phyloP scores from a whole-genome alignment of 1,140 invertebrate genomes.

The Cydia fagiglandana region DNA sequence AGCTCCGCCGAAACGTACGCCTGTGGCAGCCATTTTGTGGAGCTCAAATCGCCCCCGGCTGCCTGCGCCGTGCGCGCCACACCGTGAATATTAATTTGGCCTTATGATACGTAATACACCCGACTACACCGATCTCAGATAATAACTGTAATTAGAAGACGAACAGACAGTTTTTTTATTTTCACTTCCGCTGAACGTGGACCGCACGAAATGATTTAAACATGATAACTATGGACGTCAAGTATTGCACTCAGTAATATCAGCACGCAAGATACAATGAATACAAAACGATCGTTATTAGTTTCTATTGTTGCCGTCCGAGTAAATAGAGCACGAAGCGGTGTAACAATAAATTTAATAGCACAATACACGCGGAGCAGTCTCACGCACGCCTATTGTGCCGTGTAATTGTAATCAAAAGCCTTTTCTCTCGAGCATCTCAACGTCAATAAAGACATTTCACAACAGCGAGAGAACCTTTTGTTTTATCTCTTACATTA shows the following conservation, averaged over 20 bases:
- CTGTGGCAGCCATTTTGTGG: conserved; percentile 73
- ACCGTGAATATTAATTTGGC: conserved; percentile 68
- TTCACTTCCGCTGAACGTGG: conserved; percentile 47
- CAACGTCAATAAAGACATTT: conserved; percentile 57
- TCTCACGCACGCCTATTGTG: conserved; percentile 68
- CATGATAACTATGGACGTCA: conserved; percentile 43
- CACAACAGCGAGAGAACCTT: conserved; percentile 45
- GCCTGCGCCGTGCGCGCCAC: conserved; percentile 54
- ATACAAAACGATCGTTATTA: conserved; percentile 69
- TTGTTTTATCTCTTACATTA: conserved; percentile 30
- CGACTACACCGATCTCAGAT: conserved; percentile 38
- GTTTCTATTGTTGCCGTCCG: conserved; percentile 68
- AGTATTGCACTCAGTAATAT: conserved; percentile 48
- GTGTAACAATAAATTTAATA: conserved; percentile 67
- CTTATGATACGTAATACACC: conserved; percentile 50
- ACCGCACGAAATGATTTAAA: conserved; percentile 48
- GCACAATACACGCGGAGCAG: conserved; percentile 57
- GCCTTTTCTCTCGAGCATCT: conserved; percentile 61
- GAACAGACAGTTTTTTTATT: conserved; percentile 39
- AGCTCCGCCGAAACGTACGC: conserved; percentile 60
- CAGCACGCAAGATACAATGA: conserved; percentile 62
- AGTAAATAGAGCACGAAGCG: conserved; percentile 69
- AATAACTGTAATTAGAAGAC: conserved; percentile 46
- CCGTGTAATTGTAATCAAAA: conserved; percentile 65
- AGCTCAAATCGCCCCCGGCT: conserved; percentile 38